Conservation (phyloP, 2,888 invertebrate species). For the Druceiella hillmani region DNA sequence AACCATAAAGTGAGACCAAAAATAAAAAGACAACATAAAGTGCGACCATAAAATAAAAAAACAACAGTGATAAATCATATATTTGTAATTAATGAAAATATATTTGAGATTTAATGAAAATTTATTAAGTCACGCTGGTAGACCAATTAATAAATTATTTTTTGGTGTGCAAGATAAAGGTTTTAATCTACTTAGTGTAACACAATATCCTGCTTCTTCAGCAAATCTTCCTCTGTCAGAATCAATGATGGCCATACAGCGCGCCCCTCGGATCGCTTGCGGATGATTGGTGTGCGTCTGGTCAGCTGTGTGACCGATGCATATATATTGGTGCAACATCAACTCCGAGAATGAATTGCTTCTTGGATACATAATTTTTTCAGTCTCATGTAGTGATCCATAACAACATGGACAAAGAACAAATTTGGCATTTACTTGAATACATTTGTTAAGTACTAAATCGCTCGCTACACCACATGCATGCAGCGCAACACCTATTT, state of each 20-base stretch:
- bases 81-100: no score
- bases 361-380: conserved; percentile 75
- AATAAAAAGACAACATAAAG: no score
- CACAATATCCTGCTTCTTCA: conserved; percentile 68
- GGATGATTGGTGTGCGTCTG: conserved; percentile 77
- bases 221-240: conserved; percentile 76
- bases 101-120: no score
- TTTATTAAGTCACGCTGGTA: no score
- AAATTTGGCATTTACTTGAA: conserved; percentile 70
- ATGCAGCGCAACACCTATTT: conserved; percentile 85
- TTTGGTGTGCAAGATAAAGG: conserved; percentile 87
- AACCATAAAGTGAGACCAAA: no score
- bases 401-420: conserved; percentile 94
- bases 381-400: conserved; percentile 78
- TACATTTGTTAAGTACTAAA: conserved; percentile 81
- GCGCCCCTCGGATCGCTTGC: conserved; percentile 68
- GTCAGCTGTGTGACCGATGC: conserved; percentile 86
- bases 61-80: no score
- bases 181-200: conserved; percentile 67
- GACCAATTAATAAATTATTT: conserved; percentile 79
- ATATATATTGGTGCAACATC: conserved; percentile 62
- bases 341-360: conserved; percentile 56
- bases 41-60: no score
- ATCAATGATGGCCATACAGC: conserved; percentile 86
- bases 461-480: conserved; percentile 95